Evolutionary conservation across 2,888 invertebrate species (phyloP).

Genomic region (Julus scandinavius): DNA sequence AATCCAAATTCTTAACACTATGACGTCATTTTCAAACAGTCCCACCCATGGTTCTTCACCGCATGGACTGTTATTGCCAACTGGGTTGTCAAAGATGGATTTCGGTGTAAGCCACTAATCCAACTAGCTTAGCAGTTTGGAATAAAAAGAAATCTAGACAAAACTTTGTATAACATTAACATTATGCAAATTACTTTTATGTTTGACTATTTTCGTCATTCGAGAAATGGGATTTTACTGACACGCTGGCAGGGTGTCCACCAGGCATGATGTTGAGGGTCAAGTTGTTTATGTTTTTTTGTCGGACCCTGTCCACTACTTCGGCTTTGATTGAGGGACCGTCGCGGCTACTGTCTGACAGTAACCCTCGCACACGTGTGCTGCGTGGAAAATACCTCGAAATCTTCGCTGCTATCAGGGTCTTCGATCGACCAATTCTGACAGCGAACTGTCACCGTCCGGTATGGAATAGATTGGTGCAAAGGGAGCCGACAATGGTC

Average conservation of each 20-base stretch:
- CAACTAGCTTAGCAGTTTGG: not conserved
- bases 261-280: not conserved
- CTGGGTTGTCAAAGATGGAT: not conserved
- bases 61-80: not conserved
- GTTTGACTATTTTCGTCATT: not conserved
- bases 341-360: not conserved
- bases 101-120: not conserved
- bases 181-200: not conserved
- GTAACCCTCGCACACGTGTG: not conserved
- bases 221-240: not conserved
- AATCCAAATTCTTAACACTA: not conserved
- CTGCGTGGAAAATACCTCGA: not conserved
- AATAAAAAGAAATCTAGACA: not conserved
- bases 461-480: not conserved
- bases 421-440: not conserved
- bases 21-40: not conserved
- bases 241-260: not conserved
- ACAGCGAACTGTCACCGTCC: not conserved
- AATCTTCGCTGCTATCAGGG: not conserved
- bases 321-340: no score
- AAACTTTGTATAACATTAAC: not conserved
- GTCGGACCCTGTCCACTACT: not conserved
- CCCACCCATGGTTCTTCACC: not conserved
- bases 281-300: not conserved
- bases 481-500: slow-evolving; percentile 18